Conservation (phyloP, 2,113 vertebrate species). For the Hippocampus barbouri region DNA sequence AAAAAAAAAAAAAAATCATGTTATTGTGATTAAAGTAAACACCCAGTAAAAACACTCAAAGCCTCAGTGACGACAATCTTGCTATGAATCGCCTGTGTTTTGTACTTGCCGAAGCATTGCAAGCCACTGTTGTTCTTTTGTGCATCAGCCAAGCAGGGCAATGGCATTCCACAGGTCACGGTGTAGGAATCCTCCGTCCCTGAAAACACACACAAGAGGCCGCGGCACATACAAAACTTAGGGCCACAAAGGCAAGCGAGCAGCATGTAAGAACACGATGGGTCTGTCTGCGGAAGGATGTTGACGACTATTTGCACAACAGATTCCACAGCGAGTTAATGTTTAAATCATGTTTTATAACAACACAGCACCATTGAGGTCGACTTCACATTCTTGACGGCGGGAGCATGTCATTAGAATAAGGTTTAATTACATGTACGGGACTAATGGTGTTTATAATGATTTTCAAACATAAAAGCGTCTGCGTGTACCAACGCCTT, state of each 20-base stretch:
- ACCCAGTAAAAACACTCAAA: slow-evolving; percentile 30
- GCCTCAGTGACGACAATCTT: neutral
- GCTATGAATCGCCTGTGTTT: slow-evolving; percentile 23
- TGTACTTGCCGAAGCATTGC: slow-evolving; percentile 72
- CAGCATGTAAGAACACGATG: slow-evolving; percentile 57
- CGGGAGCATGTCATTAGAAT: neutral
- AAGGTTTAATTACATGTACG: neutral
- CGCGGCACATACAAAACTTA: slow-evolving; percentile 50
- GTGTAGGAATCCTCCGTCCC: slow-evolving; percentile 79
- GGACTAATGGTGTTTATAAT: neutral
- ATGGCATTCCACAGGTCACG: slow-evolving; percentile 78
- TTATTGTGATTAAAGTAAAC: slow-evolving; percentile 17
- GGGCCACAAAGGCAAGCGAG: slow-evolving; percentile 58
- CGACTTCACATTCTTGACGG: neutral
- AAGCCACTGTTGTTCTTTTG: slow-evolving; percentile 69
- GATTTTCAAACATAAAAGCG: neutral
- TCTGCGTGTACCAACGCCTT: neutral
- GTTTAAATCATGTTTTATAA: neutral
- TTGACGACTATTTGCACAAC: slow-evolving; percentile 26
- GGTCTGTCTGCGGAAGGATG: slow-evolving; percentile 26
- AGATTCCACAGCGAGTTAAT: neutral
- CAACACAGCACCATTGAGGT: neutral
- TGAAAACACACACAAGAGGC: slow-evolving; percentile 64
- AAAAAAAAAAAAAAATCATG: slow-evolving; percentile 19
- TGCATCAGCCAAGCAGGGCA: slow-evolving; percentile 68